A percentile compares a stretch with the other conserved stretches of the same genome.
These are phyloP conservation scores for Falco punctatus DNA, from an alignment of 2,113 vertebrate species.

Conservation along the genomic window DNA sequence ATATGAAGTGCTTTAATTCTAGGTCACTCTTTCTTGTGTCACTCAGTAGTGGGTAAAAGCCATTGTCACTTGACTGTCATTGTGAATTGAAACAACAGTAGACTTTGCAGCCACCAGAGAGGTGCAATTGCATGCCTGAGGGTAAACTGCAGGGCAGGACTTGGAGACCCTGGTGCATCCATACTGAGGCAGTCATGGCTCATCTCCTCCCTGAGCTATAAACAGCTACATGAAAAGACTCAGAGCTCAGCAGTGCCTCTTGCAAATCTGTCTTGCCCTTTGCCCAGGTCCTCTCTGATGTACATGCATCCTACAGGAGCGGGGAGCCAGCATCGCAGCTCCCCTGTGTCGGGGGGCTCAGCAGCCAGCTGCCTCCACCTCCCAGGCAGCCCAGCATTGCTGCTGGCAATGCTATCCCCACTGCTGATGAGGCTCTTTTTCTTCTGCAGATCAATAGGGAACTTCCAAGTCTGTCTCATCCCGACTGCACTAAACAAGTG, in stretches of 20 bases:
- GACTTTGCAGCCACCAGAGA: neutral
- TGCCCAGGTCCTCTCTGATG: neutral
- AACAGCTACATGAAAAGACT: neutral
- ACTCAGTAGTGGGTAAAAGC: neutral
- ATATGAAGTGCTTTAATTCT: neutral
- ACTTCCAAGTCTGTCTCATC: constrained; percentile 17
- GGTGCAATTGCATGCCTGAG: neutral
- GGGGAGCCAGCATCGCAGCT: neutral
- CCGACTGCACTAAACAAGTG: neutral
- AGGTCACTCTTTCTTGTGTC: neutral
- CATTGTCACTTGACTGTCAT: neutral
- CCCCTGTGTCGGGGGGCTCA: accelerated
- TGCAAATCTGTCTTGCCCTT: neutral
- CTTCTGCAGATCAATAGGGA: constrained; percentile 22
- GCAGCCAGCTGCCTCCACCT: neutral
- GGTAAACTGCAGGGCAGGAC: neutral
- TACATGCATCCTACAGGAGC: accelerated
- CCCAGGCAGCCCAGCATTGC: neutral
- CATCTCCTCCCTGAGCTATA: neutral
- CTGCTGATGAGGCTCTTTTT: constrained; percentile 11
- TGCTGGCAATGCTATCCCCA: neutral
- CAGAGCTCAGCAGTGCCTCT: neutral
- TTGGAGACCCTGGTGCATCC: neutral
- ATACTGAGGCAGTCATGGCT: neutral
- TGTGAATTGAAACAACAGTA: neutral